Evolutionary conservation across 1,140 invertebrate genomes (phyloP), one percentile per base, ranked within the genome.

Genomic region (Drosophila busckii): DNA sequence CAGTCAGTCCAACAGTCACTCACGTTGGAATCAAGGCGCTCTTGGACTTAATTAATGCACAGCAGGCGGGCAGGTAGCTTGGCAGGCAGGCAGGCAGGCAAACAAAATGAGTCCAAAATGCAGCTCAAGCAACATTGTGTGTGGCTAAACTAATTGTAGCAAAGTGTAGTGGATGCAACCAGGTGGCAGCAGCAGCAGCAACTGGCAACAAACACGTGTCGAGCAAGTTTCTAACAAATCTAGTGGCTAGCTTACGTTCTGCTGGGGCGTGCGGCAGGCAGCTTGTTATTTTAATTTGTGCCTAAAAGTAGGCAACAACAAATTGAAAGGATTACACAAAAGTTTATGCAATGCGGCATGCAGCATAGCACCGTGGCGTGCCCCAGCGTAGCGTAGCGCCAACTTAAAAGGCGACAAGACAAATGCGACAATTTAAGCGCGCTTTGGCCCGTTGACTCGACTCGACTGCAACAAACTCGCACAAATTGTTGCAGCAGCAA

Each of bases 341-440:
- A 78, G 73, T 78, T 78, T 80, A 78, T 78, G 73, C 73, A 80
- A 68, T 78, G 73, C 68, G 49, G 59, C 28, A 9, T 32, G 46
- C 44, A 56, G 16, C 6, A n/a, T 15, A 22, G 17, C 31, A 2
- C 5, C 28, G 13, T 22, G 42, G 19, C 15, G 41, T n/a, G 32
- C 15, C 53, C 38, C 56, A 65, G 32, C 55, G 41, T n/a, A 54
- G 50, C 49, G 46, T 53, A 16, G 34, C 56, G 66, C 32, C 71
- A 67, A 76, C 70, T 73, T 73, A 73, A 73, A 73, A 76, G n/a
- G n/a, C 73, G 73, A 54, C 62, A 78, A 78, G 71, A 78, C 75
- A 78, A 78, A 78, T 80, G 73, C 73, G 73, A 80, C 73, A 78
- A 78, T 78, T 78, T 78, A 73, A 80, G 64, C 75, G 69, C 75